phyloP scores from a whole-genome alignment of 2,888 invertebrate genomes.

The Morpho achilles region DNA sequence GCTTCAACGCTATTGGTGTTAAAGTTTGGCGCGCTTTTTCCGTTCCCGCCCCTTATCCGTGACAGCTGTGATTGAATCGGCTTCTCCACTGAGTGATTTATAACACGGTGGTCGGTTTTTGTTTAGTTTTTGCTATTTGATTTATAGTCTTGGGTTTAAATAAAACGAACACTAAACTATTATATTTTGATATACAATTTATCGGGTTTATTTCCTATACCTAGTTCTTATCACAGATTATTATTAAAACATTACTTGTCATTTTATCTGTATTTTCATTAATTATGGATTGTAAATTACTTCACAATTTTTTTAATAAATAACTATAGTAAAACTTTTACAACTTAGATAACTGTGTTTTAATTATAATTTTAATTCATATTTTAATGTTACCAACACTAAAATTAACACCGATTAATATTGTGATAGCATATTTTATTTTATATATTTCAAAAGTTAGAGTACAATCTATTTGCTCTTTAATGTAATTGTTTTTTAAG shows the following conservation, averaged over 20 bases:
- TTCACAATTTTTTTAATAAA: too few relatives aligned
- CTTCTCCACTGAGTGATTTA: conserved; percentile 66
- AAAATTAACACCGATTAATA: background rate
- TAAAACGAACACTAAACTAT: conserved; percentile 19
- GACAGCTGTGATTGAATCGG: conserved; percentile 75
- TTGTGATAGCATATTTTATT: conserved; percentile 19
- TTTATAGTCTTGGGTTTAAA: conserved; percentile 51
- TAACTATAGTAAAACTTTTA: too few relatives aligned
- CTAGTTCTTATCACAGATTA: too few relatives aligned
- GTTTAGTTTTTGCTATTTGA: conserved; percentile 50
- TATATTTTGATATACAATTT: background rate
- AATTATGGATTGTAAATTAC: too few relatives aligned
- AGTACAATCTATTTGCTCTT: too few relatives aligned
- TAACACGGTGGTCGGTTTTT: conserved; percentile 50
- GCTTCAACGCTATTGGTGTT: conserved; percentile 67
- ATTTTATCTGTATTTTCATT: too few relatives aligned
- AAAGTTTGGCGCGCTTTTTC: conserved; percentile 73
- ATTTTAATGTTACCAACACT: background rate
- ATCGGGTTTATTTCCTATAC: too few relatives aligned
- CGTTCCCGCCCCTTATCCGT: conserved; percentile 67
- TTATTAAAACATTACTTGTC: too few relatives aligned
- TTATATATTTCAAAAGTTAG: too few relatives aligned
- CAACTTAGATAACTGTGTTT: too few relatives aligned
- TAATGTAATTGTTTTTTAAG: too few relatives aligned
- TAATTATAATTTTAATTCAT: too few relatives aligned